A percentile compares a stretch with the other conserved stretches of the same genome.
These are phyloP conservation scores for Gadopsis bispinosus DNA, from an alignment of 2,797 vertebrate genomes.

Conservation along the genomic window DNA sequence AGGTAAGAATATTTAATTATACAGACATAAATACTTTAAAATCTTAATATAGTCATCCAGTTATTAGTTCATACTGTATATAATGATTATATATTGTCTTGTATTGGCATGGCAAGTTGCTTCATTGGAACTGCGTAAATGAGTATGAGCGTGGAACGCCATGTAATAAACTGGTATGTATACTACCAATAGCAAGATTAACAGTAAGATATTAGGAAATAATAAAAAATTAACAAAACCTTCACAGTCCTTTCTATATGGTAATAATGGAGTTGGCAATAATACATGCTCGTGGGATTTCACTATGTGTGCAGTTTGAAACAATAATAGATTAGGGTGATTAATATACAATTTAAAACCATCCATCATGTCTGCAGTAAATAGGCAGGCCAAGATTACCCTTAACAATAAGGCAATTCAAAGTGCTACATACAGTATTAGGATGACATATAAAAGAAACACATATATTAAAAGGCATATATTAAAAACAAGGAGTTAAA, in stretches of 20 bases:
- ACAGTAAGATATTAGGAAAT: background rate
- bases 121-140: background rate
- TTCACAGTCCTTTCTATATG: background rate
- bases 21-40: background rate
- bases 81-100: background rate
- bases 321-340: background rate
- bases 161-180: background rate
- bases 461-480: too few species aligned
- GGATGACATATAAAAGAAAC: background rate
- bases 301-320: background rate
- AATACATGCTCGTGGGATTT: background rate
- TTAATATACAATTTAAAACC: background rate
- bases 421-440: slow-evolving; percentile 6
- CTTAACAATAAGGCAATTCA: background rate
- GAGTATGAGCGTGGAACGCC: background rate
- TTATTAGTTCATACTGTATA: too few species aligned
- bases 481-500: background rate
- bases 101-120: background rate
- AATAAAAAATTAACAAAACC: background rate
- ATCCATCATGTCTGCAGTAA: background rate
- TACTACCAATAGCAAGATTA: background rate
- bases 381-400: background rate
- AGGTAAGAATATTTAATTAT: background rate
- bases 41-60: too few species aligned
- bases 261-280: background rate